Base-by-base conservation (phyloP, 2,888 invertebrate genomes). In the Stegophylla sp. region DNA sequence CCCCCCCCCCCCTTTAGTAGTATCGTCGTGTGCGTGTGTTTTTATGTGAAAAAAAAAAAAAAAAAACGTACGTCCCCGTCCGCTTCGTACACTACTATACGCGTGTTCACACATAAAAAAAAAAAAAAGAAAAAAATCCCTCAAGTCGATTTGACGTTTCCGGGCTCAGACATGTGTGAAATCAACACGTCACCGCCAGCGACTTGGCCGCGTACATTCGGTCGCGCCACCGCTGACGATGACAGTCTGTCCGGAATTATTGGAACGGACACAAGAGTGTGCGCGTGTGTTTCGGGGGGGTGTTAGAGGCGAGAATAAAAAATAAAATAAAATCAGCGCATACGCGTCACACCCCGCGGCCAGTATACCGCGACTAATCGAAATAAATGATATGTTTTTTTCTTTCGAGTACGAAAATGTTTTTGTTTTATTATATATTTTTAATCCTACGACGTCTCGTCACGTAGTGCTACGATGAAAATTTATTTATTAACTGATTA, bases 101-200 rank as follows among this genome's bases (percentile, higher is more conserved):
- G 45, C 12, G 13, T 1, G 13, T 12, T n/a, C n/a, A 43, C 23
- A 34, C 17, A 71, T 20, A 61, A 59, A 73, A 63, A 34, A 63
- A n/a, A n/a, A n/a, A n/a, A n/a, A n/a, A n/a, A n/a, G n/a, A n/a
- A n/a, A n/a, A n/a, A n/a, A n/a, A n/a, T 15, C 63, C 74, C 74
- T 34, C 51, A 17, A 75, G 51, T 64, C 79, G 69, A 71, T 79
- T 79, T 79, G 79, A 79, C 79, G 79, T 79, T 79, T 79, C 71
- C 79, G 79, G 69, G 63, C 69, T 71, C 79, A 79, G 69, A 79
- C 79, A 71, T 79, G 79, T 79, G 79, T 79, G 79, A 79, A 79
- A 79, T 79, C 79, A 79, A 79, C 79, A 79, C 79, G 79, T 79
- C 79, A 79, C 59, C 79, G 79, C n/a, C 79, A 79, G 61, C 79